Evolutionary conservation across 2,888 invertebrate species (phyloP).

Genomic region (Anaspis maculata): DNA sequence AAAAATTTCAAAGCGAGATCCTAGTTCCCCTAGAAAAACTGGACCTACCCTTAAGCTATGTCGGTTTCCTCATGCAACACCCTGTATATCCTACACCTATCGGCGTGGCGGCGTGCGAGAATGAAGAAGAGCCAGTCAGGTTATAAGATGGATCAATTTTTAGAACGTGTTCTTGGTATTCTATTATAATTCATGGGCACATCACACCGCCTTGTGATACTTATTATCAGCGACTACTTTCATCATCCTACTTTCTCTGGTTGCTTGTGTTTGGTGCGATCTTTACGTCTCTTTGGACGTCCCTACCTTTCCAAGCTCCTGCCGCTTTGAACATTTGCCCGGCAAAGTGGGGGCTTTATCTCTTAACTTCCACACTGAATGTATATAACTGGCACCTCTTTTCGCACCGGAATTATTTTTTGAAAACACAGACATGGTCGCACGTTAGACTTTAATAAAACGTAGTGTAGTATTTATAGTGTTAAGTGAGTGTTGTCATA

Average conservation of each 20-base stretch:
- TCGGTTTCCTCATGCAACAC: too few species aligned
- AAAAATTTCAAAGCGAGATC: too few species aligned
- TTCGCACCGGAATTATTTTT: conserved; percentile 24
- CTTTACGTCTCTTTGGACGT: conserved; percentile 20
- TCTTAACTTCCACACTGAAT: conserved; percentile 25
- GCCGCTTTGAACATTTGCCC: conserved; percentile 13
- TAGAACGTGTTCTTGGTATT: conserved; percentile 15
- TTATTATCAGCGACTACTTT: conserved; percentile 34
- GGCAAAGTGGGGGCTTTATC: conserved; percentile 22
- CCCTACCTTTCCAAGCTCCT: conserved; percentile 23
- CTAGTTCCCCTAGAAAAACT: too few species aligned
- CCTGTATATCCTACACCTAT: too few species aligned
- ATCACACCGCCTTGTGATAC: conserved; percentile 28
- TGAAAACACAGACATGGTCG: conserved; percentile 23
- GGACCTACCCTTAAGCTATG: too few species aligned
- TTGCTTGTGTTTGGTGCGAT: conserved; percentile 27
- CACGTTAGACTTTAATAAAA: conserved; percentile 24
- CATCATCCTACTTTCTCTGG: conserved; percentile 35
- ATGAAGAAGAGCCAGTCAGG: too few species aligned
- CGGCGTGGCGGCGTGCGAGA: too few species aligned
- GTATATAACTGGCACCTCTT: conserved; percentile 28
- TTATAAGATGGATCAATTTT: too few species aligned
- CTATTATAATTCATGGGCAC: conserved; percentile 26
- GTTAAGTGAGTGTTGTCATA: conserved; percentile 23
- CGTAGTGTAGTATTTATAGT: conserved; percentile 20